Evolutionary conservation across 92 coral and sea anemone genomes (phyloP).

Genomic region (Porites rus): DNA sequence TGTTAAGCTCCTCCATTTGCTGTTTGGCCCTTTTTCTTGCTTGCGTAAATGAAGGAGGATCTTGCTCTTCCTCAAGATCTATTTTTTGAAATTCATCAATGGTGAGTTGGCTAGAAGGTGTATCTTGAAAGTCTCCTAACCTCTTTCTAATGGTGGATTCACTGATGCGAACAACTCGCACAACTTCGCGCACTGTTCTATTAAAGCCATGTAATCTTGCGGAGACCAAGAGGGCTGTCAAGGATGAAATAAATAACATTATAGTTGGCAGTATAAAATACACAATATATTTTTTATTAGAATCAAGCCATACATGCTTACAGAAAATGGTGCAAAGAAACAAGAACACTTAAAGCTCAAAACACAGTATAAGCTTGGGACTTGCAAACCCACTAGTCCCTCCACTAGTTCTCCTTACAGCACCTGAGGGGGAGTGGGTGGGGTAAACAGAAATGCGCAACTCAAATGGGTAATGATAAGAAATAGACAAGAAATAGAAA

Average conservation of each 20-base stretch:
- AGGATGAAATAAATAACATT: too few species aligned
- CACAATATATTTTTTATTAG: too few species aligned
- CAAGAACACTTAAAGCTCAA: too few species aligned
- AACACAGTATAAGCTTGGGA: too few species aligned
- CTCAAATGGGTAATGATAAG: too few species aligned
- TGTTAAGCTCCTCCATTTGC: constrained; percentile 84
- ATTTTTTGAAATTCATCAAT: constrained; percentile 95
- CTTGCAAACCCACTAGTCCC: too few species aligned
- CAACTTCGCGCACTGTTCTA: constrained; percentile 92
- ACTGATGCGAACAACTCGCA: constrained; percentile 93
- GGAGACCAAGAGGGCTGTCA: constrained; percentile 84
- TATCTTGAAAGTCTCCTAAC: constrained; percentile 90
- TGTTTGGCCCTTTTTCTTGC: constrained; percentile 91
- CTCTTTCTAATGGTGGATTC: constrained; percentile 96
- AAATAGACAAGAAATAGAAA: background rate
- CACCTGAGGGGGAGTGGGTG: too few species aligned
- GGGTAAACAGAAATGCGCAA: too few species aligned
- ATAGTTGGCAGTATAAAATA: background rate
- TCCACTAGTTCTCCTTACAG: too few species aligned
- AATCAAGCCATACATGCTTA: too few species aligned
- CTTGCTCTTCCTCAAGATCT: constrained; percentile 98
- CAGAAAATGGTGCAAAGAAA: background rate
- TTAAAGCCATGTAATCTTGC: constrained; percentile 93
- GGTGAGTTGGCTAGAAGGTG: constrained; percentile 97
- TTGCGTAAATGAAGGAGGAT: constrained; percentile 94